These are phyloP conservation scores for Danio jaintianensis DNA, from an alignment of 2,797 vertebrate genomes.

Conservation along the genomic window DNA sequence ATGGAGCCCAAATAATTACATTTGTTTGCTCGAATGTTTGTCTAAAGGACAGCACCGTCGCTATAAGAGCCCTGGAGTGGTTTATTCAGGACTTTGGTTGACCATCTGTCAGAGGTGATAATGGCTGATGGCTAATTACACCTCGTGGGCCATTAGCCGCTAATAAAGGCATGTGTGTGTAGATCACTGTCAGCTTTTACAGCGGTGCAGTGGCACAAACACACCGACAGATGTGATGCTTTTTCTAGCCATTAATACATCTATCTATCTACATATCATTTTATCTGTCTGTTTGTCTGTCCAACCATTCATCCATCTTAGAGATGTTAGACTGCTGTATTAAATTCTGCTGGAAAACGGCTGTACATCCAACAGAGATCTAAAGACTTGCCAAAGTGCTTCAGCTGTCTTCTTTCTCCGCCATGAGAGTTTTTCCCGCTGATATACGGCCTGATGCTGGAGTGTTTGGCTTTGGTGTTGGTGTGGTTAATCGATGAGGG, in stretches of 20 bases:
- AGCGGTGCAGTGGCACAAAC: slow-evolving; percentile 34
- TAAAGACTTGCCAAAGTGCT: neutral
- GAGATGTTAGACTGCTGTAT: slow-evolving; percentile 47
- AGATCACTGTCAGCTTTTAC: slow-evolving; percentile 53
- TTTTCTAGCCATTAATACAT: slow-evolving; percentile 59
- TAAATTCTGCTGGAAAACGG: neutral
- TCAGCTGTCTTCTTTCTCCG: slow-evolving; percentile 5
- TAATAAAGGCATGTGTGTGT: slow-evolving; percentile 55
- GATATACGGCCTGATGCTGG: slow-evolving; percentile 14
- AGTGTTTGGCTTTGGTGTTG: slow-evolving; percentile 16
- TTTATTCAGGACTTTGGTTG: slow-evolving; percentile 26
- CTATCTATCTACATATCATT: no score
- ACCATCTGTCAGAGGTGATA: slow-evolving; percentile 62
- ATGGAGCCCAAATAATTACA: slow-evolving; percentile 2
- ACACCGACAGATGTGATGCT: slow-evolving; percentile 46
- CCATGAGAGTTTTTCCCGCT: neutral
- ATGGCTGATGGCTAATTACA: slow-evolving; percentile 52
- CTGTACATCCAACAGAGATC: neutral
- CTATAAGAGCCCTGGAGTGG: neutral
- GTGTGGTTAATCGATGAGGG: slow-evolving; percentile 18
- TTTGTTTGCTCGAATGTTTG: slow-evolving; percentile 35
- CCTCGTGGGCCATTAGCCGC: slow-evolving; percentile 55
- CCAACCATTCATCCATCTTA: neutral
- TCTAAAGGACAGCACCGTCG: neutral
- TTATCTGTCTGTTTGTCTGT: no score